Conservation (phyloP, 2,797 vertebrate species). For the Delichon dasypus region DNA sequence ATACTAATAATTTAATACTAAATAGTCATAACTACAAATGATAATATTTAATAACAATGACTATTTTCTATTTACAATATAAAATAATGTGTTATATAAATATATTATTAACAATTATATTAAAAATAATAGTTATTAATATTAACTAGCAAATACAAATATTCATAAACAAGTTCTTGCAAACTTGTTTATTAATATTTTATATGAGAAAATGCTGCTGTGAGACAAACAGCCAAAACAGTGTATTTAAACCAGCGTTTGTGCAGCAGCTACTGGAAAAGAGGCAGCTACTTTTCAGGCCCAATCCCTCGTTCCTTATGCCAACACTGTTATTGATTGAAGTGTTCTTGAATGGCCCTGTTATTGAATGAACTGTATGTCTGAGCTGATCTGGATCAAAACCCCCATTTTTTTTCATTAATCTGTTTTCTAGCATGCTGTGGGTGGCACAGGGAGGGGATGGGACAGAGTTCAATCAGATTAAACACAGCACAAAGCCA, state of each 20-base stretch:
- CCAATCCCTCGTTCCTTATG: background rate
- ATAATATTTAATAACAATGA: background rate
- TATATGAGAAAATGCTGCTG: background rate
- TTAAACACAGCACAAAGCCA: background rate
- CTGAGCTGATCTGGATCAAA: background rate
- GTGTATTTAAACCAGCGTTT: background rate
- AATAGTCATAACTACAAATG: no score
- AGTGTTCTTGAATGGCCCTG: background rate
- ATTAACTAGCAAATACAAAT: background rate
- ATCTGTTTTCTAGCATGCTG: background rate
- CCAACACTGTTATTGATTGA: accelerated
- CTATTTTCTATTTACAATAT: no score
- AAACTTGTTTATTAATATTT: background rate
- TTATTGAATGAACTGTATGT: background rate
- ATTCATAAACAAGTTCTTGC: background rate
- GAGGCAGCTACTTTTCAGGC: background rate
- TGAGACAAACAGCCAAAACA: background rate
- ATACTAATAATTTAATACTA: background rate
- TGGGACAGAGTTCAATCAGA: background rate
- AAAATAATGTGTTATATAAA: background rate
- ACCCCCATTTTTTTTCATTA: accelerated
- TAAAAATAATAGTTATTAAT: no score
- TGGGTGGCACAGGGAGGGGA: background rate
- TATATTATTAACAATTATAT: no score
- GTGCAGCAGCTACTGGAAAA: background rate